A percentile compares a stretch with the other conserved stretches of the same genome.
phyloP scores from a whole-genome alignment of 2,113 vertebrate genomes.

The Mesocricetus auratus region DNA sequence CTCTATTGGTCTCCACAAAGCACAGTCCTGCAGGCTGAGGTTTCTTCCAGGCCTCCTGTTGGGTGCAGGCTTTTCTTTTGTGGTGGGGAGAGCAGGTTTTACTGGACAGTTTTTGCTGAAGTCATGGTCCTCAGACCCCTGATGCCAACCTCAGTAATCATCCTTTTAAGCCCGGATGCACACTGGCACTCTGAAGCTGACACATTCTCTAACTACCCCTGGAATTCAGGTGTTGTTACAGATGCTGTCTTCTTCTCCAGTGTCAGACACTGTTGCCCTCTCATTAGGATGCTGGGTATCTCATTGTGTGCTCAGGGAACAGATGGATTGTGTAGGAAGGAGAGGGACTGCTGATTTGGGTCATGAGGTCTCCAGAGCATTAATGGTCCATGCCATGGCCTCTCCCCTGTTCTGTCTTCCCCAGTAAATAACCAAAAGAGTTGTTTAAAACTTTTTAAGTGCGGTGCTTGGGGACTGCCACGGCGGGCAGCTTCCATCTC shows the following conservation, averaged over 20 bases:
- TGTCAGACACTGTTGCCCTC: neutral
- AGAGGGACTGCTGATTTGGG: rapidly evolving
- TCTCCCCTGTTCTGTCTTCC: rapidly evolving
- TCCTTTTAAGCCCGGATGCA: no score
- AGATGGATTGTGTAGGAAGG: rapidly evolving
- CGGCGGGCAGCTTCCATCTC: no score
- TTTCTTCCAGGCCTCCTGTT: neutral
- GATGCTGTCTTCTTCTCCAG: neutral
- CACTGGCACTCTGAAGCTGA: rapidly evolving
- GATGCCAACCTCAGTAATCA: neutral
- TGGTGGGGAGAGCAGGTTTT: neutral
- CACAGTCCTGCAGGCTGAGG: rapidly evolving
- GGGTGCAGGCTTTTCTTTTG: neutral
- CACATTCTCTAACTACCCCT: neutral
- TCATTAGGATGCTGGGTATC: rapidly evolving
- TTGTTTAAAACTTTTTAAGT: no score
- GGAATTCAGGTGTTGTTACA: neutral
- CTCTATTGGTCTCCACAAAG: neutral
- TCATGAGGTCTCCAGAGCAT: rapidly evolving
- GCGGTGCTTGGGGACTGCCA: no score
- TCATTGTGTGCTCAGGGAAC: rapidly evolving
- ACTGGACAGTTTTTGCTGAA: neutral
- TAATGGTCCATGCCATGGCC: rapidly evolving
- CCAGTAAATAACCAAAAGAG: neutral
- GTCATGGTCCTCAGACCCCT: neutral